Base-by-base conservation (phyloP, 2,888 invertebrate species). In the Cephalotes varians region DNA sequence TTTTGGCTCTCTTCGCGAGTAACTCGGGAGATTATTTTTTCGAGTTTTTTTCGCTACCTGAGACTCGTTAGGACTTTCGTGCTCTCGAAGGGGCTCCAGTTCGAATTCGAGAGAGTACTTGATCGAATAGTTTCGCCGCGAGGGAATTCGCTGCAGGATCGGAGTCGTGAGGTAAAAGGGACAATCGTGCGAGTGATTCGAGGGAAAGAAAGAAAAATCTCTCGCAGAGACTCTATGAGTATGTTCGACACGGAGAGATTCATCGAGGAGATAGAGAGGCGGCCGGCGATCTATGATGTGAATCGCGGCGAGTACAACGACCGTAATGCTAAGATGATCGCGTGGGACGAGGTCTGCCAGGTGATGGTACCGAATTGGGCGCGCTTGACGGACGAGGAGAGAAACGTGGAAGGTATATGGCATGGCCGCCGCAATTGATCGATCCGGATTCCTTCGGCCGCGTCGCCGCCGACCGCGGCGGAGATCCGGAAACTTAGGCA, bases 331-430 rank as follows among this genome's bases (percentile, higher is more conserved):
- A 94, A 93, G 88, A 90, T 90, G 85, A 89, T 87, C 85, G 93
- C 94, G 79, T 94, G 94, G 94, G 89, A 91, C 82, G 92, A 94
- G 84, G 92, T 94, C 67, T 93, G 93, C 88, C 91, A 91, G 88
- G 91, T 91, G 81, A 93, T 93, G 92, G 85, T 92, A 69, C 91
- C 91, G 71, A 92, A 93, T 87, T 94, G 94, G 94, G 88, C 90
- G 72, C 84, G 84, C 69, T 86, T 94, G 83, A 91, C 91, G 71
- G 90, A 90, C 83, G 92, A 92, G 76, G 91, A 93, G 76, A 91
- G 90, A 90, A 90, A 89, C 81, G 85, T 86, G 69, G 92, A 93
- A 93, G 93, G 93, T 93, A 89, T 88, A 90, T 83, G 81, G 84
- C 82, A 80, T 77, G 44, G 37, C 47, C 56, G 74, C 54, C 31